A percentile compares a stretch with the other conserved stretches of the same genome.
Conservation (phyloP, 2,888 invertebrate species). For the Campoplex nolae region DNA sequence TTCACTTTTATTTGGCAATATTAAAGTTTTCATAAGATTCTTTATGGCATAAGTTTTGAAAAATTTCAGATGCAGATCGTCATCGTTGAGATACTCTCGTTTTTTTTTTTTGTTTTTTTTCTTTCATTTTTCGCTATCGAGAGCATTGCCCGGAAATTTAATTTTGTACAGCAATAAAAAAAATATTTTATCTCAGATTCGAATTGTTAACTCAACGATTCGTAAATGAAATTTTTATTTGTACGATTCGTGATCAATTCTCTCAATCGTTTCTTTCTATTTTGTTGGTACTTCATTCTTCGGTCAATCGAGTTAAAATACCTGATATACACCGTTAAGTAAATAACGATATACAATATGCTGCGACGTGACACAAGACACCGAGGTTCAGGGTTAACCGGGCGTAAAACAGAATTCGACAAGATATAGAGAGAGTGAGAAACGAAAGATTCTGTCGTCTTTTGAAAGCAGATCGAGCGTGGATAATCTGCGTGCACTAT, state of each 20-base stretch:
- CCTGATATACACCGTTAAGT: slow-evolving; percentile 20
- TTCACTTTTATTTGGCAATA: slow-evolving; percentile 77
- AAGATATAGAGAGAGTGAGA: slow-evolving; percentile 64
- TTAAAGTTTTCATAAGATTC: slow-evolving; percentile 80
- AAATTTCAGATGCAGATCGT: slow-evolving; percentile 66
- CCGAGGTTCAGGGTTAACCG: slow-evolving; percentile 72
- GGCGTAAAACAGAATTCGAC: slow-evolving; percentile 77
- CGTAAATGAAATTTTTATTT: background rate
- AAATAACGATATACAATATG: slow-evolving; percentile 32
- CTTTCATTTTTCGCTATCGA: background rate
- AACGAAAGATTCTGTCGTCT: slow-evolving; percentile 75
- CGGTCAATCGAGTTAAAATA: background rate
- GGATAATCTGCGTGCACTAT: slow-evolving; percentile 73
- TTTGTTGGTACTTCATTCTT: background rate
- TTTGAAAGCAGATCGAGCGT: slow-evolving; percentile 72
- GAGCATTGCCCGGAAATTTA: background rate
- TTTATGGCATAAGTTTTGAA: slow-evolving; percentile 79
- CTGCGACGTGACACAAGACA: slow-evolving; percentile 28
- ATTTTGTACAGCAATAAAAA: background rate
- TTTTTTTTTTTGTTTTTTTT: background rate
- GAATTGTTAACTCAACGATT: background rate
- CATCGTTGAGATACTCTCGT: background rate
- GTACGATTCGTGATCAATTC: background rate
- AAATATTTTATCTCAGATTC: background rate
- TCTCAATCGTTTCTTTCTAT: background rate